These are phyloP conservation scores for Cephus spinipes DNA, from an alignment of 2,888 invertebrate species.

Conservation along the genomic window DNA sequence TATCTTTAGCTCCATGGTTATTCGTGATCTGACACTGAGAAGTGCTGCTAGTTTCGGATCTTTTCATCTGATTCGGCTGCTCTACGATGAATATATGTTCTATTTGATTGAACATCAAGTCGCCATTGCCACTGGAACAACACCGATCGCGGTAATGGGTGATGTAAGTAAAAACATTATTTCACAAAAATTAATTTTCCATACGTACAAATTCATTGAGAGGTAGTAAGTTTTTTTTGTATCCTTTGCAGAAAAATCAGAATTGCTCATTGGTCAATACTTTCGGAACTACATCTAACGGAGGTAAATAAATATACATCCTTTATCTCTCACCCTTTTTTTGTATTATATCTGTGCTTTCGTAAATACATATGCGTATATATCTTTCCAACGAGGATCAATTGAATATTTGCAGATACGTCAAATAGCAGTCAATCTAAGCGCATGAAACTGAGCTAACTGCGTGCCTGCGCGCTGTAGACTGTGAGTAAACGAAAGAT, in stretches of 20 bases:
- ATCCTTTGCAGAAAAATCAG: conserved; percentile 57
- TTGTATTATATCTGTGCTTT: background rate
- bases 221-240: conserved; percentile 3
- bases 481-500: conserved; percentile 40
- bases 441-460: conserved; percentile 65
- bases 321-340: background rate
- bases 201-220: background rate
- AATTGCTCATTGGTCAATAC: conserved; percentile 57
- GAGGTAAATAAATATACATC: conserved; percentile 46
- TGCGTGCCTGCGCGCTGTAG: conserved; percentile 52
- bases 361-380: background rate
- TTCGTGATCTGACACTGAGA: conserved; percentile 93
- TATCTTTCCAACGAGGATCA: background rate
- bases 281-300: conserved; percentile 58
- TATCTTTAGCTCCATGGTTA: conserved; percentile 89
- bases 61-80: conserved; percentile 95
- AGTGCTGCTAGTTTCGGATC: conserved; percentile 99
- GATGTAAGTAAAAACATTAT: conserved; percentile 67
- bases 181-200: background rate
- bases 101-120: conserved; percentile 98
- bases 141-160: conserved; percentile 95
- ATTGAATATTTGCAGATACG: conserved; percentile 48
- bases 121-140: conserved; percentile 88
- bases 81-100: conserved; percentile 99
- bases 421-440: conserved; percentile 58